Percentiles rank a stretch among this genome's conserved stretches.
These are phyloP conservation scores for Albula glossodonta DNA, from an alignment of 2,113 vertebrate species.

Conservation along the genomic window DNA sequence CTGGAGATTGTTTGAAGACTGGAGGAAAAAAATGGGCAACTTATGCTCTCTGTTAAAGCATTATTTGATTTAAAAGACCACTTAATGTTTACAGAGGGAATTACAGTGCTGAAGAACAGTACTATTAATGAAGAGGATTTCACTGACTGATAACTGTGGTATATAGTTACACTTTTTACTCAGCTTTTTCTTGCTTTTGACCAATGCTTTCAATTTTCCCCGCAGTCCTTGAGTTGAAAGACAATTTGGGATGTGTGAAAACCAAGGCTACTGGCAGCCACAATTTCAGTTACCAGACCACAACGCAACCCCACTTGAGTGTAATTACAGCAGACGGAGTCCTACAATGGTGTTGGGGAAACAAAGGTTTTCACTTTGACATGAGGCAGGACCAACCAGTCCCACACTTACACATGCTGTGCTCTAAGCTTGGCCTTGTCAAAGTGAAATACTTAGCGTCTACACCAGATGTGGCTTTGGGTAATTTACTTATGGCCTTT, in stretches of 20 bases:
- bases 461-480: constrained; percentile 48
- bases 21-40: neutral
- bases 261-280: neutral
- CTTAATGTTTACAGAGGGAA: neutral
- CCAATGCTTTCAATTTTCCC: neutral
- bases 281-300: neutral
- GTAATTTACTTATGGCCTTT: constrained; percentile 69
- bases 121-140: neutral
- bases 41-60: neutral
- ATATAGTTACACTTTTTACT: neutral
- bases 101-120: neutral
- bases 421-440: constrained; percentile 34
- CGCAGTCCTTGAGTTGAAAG: neutral
- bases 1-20: constrained; percentile 3
- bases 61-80: neutral
- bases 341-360: constrained; percentile 70
- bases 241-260: neutral
- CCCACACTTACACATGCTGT: constrained; percentile 47
- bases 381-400: constrained; percentile 55
- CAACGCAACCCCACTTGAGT: constrained; percentile 42
- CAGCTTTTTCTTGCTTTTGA: neutral
- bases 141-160: neutral
- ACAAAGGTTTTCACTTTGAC: constrained; percentile 63
- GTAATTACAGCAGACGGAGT: constrained; percentile 63
- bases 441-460: constrained; percentile 1